A percentile compares a stretch with the other conserved stretches of the same genome.
phyloP scores from a whole-genome alignment of 2,888 invertebrate genomes.

The Drosophila barbarae region DNA sequence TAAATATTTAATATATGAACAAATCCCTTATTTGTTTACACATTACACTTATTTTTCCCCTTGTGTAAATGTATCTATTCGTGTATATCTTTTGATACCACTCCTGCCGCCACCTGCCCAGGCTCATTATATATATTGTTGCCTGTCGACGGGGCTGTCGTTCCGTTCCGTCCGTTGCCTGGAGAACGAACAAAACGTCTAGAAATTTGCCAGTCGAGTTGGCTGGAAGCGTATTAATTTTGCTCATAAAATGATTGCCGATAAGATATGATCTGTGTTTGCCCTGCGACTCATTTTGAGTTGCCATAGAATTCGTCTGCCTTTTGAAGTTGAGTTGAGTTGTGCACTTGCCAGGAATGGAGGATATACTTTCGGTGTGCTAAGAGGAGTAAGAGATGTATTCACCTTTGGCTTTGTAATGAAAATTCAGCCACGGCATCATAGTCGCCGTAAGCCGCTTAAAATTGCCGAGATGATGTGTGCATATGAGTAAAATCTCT shows the following conservation, averaged over 20 bases:
- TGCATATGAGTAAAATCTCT: conserved; percentile 43
- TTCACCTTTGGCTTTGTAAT: conserved; percentile 69
- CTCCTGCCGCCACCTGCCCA: conserved; percentile 38
- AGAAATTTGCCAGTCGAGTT: conserved; percentile 58
- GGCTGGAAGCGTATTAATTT: conserved; percentile 52
- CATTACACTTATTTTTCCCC: neutral
- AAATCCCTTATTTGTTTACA: neutral
- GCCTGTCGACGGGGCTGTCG: conserved; percentile 12
- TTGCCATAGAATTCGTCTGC: conserved; percentile 28
- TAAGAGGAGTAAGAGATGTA: conserved; percentile 13
- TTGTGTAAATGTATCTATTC: conserved; percentile 24
- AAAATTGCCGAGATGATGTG: conserved; percentile 49
- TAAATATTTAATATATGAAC: no score
- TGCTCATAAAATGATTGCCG: conserved; percentile 73
- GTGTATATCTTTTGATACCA: conserved; percentile 58
- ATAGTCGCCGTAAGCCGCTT: conserved; percentile 61
- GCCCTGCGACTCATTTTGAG: conserved; percentile 27
- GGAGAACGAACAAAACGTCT: conserved; percentile 53
- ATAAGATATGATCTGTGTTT: conserved; percentile 74
- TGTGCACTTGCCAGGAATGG: conserved; percentile 31
- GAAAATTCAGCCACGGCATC: conserved; percentile 57
- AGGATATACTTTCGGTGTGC: neutral
- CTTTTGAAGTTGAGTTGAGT: conserved; percentile 41
- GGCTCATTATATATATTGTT: conserved; percentile 70
- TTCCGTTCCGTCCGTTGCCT: conserved; percentile 37